These are phyloP conservation scores for Pantelozetes paolii DNA, from an alignment of 2,888 invertebrate genomes.

Conservation along the genomic window DNA sequence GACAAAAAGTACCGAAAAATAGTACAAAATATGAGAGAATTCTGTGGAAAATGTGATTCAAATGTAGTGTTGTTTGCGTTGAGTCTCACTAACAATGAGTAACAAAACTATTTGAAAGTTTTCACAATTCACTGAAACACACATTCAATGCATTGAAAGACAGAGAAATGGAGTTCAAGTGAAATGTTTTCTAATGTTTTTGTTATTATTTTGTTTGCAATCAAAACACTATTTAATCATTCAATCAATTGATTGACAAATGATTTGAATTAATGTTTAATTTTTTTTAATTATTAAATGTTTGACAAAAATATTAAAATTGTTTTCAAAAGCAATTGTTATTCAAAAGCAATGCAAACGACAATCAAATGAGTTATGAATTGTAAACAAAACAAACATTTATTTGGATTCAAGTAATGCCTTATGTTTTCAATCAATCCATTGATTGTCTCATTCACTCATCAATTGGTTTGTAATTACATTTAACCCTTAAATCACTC, in stretches of 20 bases:
- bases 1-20: too few species aligned
- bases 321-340: too few species aligned
- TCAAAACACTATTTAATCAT: background rate
- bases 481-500: too few species aligned
- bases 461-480: background rate
- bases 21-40: background rate
- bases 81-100: too few species aligned
- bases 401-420: too few species aligned
- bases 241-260: background rate
- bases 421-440: slow-evolving; percentile 5
- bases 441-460: slow-evolving; percentile 2
- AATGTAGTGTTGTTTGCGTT: too few species aligned
- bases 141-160: too few species aligned
- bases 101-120: background rate
- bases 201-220: background rate
- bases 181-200: background rate
- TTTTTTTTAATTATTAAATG: too few species aligned
- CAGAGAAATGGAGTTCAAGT: too few species aligned
- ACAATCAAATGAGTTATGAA: background rate
- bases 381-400: background rate
- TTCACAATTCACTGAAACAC: too few species aligned
- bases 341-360: background rate
- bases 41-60: background rate
- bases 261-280: background rate
- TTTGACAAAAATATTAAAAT: too few species aligned